phyloP scores from a whole-genome alignment of 2,888 invertebrate genomes.

The Caenorhabditis imperialis region DNA sequence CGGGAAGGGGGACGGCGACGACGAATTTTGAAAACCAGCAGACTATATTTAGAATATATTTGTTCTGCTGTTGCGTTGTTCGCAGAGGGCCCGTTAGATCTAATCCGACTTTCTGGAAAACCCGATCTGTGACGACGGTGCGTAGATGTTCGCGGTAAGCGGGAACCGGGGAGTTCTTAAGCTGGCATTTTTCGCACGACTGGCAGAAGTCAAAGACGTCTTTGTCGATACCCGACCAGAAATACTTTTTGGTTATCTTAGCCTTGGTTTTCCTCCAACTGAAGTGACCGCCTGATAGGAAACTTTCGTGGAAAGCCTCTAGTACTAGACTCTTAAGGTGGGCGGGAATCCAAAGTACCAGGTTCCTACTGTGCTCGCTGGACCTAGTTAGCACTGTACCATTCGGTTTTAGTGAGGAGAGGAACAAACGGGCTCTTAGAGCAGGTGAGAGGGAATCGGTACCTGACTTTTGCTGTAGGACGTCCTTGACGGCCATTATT shows the following conservation, averaged over 20 bases:
- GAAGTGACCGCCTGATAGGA: conserved; percentile 56
- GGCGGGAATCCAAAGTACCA: conserved; percentile 12
- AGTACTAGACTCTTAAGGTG: conserved; percentile 23
- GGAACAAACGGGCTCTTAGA: no score
- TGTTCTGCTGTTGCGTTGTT: conserved; percentile 21
- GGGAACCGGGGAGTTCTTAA: conserved; percentile 9
- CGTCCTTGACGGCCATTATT: not conserved
- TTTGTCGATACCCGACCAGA: conserved; percentile 41
- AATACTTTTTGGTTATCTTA: conserved; percentile 44
- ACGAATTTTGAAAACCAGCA: conserved; percentile 55
- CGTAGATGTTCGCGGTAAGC: conserved; percentile 32
- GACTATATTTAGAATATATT: conserved; percentile 32
- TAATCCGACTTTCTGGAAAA: conserved; percentile 34
- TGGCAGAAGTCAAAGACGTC: conserved; percentile 18
- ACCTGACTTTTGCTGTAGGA: not conserved
- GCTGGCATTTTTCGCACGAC: conserved; percentile 52
- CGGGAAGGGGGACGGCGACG: conserved; percentile 71
- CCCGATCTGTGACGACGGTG: not conserved
- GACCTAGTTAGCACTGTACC: not conserved
- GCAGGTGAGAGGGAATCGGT: not conserved
- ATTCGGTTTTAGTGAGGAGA: not conserved
- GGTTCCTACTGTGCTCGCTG: no score
- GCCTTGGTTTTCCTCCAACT: conserved; percentile 29
- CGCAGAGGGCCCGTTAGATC: conserved; percentile 50
- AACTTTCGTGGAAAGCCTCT: conserved; percentile 43